A percentile compares a stretch with the other conserved stretches of the same genome.
phyloP scores from a whole-genome alignment of 1,140 invertebrate genomes.

The Pristionchus pacificus region DNA sequence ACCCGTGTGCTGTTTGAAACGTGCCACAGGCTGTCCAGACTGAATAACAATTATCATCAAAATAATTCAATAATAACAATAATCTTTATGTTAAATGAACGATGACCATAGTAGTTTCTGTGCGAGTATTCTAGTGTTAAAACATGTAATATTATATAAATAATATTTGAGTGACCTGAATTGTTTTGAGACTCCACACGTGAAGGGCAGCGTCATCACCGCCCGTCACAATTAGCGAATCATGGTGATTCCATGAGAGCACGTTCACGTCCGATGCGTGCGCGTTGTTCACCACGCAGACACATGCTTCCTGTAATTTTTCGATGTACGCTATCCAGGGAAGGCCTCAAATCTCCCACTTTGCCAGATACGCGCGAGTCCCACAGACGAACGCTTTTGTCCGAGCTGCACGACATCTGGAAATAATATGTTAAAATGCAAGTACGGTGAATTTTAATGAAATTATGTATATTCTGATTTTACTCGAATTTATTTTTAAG shows the following conservation, averaged over 20 bases:
- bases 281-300: constrained; percentile 79
- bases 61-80: not conserved
- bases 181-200: constrained; percentile 90
- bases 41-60: constrained; percentile 33
- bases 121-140: not conserved
- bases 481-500: too few relatives aligned
- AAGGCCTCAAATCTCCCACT: not conserved
- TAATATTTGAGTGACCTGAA: constrained; percentile 69
- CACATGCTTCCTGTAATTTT: constrained; percentile 73
- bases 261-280: constrained; percentile 93
- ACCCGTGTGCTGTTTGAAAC: constrained; percentile 84
- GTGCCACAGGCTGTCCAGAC: constrained; percentile 72
- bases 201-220: constrained; percentile 91
- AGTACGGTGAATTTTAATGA: too few relatives aligned
- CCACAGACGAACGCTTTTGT: constrained; percentile 46
- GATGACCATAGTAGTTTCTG: not conserved
- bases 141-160: too few relatives aligned
- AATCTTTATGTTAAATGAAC: not conserved
- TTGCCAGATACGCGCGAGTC: constrained; percentile 35
- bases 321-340: not conserved
- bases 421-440: too few relatives aligned
- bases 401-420: constrained; percentile 42
- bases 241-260: constrained; percentile 90
- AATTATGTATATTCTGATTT: too few relatives aligned
- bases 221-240: constrained; percentile 80